These are phyloP conservation scores for Ursus arctos DNA, from an alignment of 2,113 vertebrate genomes.

Conservation along the genomic window DNA sequence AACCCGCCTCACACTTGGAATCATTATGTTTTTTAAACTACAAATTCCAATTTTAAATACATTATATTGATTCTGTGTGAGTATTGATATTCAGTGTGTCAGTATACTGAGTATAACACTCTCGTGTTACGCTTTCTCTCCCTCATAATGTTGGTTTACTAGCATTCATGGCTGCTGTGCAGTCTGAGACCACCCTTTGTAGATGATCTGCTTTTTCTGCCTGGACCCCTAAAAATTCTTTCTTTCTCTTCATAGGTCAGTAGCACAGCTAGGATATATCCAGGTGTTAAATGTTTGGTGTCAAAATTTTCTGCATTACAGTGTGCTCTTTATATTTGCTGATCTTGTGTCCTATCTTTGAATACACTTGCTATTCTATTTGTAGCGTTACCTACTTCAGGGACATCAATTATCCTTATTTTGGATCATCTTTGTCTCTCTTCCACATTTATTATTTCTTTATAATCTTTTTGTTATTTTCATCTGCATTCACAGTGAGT, in stretches of 20 bases:
- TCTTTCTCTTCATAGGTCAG: background rate
- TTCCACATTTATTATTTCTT: constrained; percentile 12
- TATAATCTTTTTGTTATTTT: constrained; percentile 20
- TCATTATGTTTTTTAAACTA: background rate
- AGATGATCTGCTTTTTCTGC: background rate
- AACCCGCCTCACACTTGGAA: background rate
- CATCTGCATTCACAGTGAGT: background rate
- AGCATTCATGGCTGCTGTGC: background rate
- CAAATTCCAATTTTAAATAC: background rate
- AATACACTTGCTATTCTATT: background rate
- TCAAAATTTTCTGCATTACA: background rate
- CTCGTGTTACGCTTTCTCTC: background rate
- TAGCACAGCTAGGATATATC: background rate
- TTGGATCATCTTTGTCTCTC: constrained; percentile 51
- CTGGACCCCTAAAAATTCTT: background rate
- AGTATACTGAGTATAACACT: background rate
- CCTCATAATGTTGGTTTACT: background rate
- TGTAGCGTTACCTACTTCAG: background rate
- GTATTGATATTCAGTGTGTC: background rate
- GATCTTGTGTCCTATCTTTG: background rate
- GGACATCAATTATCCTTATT: background rate
- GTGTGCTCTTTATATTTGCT: background rate
- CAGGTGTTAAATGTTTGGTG: background rate
- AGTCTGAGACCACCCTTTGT: background rate
- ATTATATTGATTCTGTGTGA: background rate